These are phyloP conservation scores for Coptodon rendalli DNA, from an alignment of 2,113 vertebrate genomes.

Conservation along the genomic window DNA sequence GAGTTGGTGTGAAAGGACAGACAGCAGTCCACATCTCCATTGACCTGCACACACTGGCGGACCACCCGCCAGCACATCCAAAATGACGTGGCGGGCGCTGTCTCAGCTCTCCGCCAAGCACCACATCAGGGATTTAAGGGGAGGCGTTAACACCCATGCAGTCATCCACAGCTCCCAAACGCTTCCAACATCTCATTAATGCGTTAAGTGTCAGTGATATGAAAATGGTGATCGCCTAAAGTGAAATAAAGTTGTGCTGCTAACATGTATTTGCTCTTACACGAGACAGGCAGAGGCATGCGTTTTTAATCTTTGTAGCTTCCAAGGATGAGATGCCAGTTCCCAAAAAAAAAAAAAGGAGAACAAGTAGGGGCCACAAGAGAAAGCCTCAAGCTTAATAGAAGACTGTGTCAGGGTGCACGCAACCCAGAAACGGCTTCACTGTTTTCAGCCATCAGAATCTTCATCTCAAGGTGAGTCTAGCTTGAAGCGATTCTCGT, in stretches of 20 bases:
- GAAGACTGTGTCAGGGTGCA: constrained; percentile 26
- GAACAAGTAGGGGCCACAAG: constrained; percentile 26
- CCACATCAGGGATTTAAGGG: constrained; percentile 18
- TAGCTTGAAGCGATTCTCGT: neutral
- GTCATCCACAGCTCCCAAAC: constrained; percentile 10
- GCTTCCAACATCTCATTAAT: constrained; percentile 41
- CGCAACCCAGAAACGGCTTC: constrained; percentile 12
- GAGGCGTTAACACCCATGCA: constrained; percentile 19
- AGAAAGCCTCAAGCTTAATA: constrained; percentile 42
- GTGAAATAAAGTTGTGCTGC: constrained; percentile 32
- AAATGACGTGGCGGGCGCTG: constrained; percentile 18
- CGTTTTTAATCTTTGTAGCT: constrained; percentile 23
- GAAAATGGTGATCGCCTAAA: constrained; percentile 41
- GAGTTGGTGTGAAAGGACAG: neutral
- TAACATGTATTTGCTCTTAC: constrained; percentile 34
- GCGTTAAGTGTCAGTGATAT: constrained; percentile 42
- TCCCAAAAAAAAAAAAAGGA: constrained; percentile 1
- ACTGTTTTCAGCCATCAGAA: constrained; percentile 6
- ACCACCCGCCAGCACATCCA: constrained; percentile 38
- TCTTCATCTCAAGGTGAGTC: constrained; percentile 2
- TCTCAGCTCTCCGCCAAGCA: constrained; percentile 12
- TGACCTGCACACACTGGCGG: constrained; percentile 15
- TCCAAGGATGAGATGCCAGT: constrained; percentile 17
- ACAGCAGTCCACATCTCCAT: neutral
- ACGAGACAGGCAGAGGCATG: constrained; percentile 47